Evolutionary conservation across 53 echinoderm and acorn worm genomes (phyloP).

Genomic region (Astropecten irregularis): DNA sequence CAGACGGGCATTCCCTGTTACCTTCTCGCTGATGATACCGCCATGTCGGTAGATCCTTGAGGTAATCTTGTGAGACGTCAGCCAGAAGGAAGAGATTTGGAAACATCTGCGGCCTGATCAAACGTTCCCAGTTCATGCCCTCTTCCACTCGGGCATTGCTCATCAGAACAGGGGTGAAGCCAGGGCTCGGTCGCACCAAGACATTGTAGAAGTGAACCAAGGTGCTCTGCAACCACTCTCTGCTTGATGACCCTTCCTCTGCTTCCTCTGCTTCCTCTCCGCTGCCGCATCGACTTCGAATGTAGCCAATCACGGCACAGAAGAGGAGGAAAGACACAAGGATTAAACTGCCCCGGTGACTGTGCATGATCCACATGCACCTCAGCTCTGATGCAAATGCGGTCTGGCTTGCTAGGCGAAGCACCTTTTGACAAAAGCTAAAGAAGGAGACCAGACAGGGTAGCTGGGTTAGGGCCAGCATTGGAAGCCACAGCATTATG

Average conservation of each 20-base stretch:
- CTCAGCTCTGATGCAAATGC: conserved; percentile 64
- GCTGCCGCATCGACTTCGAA: conserved; percentile 45
- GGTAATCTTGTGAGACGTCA: conserved; percentile 65
- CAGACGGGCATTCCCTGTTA: background rate
- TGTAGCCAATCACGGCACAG: conserved; percentile 60
- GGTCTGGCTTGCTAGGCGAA: conserved; percentile 61
- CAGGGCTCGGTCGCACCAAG: conserved; percentile 67
- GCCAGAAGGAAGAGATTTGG: conserved; percentile 91
- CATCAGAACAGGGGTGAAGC: conserved; percentile 36
- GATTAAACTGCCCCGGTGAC: conserved; percentile 46
- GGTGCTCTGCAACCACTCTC: conserved; percentile 72
- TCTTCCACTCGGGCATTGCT: conserved; percentile 60
- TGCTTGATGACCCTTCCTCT: conserved; percentile 55
- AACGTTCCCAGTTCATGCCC: conserved; percentile 57
- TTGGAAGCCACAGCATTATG: conserved; percentile 85
- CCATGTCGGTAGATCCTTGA: conserved; percentile 83
- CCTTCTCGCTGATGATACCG: conserved; percentile 7
- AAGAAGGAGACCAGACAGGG: conserved; percentile 60
- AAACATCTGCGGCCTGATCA: conserved; percentile 68
- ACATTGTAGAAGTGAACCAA: conserved; percentile 71
- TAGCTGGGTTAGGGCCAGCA: conserved; percentile 79
- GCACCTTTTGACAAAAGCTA: conserved; percentile 55
- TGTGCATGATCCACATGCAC: conserved; percentile 77
- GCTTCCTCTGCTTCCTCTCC: background rate
- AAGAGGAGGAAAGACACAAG: conserved; percentile 58